These are phyloP conservation scores for Rachycentron canadum DNA, from an alignment of 2,797 vertebrate species.

Conservation along the genomic window DNA sequence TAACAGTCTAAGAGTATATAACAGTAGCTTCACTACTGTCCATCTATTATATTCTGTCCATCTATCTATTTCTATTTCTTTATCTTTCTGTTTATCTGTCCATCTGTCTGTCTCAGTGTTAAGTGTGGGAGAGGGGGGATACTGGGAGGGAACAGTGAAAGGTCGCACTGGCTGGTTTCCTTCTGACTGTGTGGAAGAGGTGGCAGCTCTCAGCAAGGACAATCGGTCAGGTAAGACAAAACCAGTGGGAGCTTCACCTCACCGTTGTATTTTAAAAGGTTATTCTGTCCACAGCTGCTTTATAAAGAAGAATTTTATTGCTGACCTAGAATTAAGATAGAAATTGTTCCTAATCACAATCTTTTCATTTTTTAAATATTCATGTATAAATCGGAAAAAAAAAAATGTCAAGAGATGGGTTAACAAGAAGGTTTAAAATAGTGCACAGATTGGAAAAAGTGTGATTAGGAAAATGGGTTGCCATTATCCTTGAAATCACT, in stretches of 20 bases:
- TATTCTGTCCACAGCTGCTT: neutral
- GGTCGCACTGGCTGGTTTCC: conserved; percentile 95
- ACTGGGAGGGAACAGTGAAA: conserved; percentile 94
- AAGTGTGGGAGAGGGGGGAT: conserved; percentile 94
- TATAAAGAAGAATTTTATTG: neutral
- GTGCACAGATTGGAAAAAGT: conserved; percentile 13
- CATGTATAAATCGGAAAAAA: too few relatives aligned
- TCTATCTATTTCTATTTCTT: conserved; percentile 17
- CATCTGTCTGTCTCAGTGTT: conserved; percentile 83
- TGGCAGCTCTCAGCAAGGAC: conserved; percentile 87
- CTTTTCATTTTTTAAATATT: neutral
- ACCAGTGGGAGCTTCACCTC: neutral
- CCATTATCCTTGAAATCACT: conserved; percentile 57
- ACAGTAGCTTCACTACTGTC: neutral
- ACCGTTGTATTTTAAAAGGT: neutral
- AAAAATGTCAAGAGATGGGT: conserved; percentile 1
- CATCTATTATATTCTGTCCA: neutral
- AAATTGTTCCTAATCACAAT: neutral
- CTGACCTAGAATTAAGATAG: neutral
- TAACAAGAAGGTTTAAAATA: conserved; percentile 1
- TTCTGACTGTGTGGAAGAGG: conserved; percentile 93
- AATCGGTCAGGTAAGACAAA: conserved; percentile 76
- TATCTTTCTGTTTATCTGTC: conserved; percentile 7
- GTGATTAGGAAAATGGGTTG: conserved; percentile 40
- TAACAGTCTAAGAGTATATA: neutral